Conservation (phyloP, 2,797 vertebrate species). For the Phylloscopus collybita region DNA sequence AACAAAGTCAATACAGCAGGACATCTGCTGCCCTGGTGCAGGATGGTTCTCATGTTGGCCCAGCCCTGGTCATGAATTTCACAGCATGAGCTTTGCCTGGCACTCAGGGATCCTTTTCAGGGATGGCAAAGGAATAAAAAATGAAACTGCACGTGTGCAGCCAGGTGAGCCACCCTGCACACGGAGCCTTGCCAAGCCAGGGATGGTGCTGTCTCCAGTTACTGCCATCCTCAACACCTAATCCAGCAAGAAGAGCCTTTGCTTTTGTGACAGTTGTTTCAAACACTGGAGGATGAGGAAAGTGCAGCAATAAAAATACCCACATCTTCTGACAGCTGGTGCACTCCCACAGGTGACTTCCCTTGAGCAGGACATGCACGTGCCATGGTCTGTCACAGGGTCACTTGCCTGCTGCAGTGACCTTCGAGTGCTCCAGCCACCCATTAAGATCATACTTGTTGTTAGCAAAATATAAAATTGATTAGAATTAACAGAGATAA, state of each 20-base stretch:
- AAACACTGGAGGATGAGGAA: background rate
- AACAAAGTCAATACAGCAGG: background rate
- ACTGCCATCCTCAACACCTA: background rate
- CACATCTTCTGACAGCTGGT: background rate
- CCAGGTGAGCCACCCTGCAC: background rate
- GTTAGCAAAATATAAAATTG: constrained; percentile 1
- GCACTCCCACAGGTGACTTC: background rate
- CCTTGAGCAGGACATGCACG: background rate
- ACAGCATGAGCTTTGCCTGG: background rate
- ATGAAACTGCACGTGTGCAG: accelerated
- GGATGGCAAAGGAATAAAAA: background rate
- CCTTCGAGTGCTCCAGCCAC: background rate
- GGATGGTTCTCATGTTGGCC: background rate
- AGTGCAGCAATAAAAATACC: background rate
- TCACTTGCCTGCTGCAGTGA: background rate
- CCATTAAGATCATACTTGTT: background rate
- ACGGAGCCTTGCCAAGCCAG: background rate
- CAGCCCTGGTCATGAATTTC: background rate
- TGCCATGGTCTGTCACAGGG: accelerated
- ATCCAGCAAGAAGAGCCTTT: background rate
- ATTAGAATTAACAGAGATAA: background rate
- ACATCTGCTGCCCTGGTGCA: background rate
- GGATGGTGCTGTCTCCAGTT: background rate
- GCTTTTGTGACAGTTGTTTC: background rate
- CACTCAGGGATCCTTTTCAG: background rate